Evolutionary conservation across 2,888 invertebrate genomes (phyloP), one percentile per base, ranked within the genome.

Genomic region (Aradus depressus): DNA sequence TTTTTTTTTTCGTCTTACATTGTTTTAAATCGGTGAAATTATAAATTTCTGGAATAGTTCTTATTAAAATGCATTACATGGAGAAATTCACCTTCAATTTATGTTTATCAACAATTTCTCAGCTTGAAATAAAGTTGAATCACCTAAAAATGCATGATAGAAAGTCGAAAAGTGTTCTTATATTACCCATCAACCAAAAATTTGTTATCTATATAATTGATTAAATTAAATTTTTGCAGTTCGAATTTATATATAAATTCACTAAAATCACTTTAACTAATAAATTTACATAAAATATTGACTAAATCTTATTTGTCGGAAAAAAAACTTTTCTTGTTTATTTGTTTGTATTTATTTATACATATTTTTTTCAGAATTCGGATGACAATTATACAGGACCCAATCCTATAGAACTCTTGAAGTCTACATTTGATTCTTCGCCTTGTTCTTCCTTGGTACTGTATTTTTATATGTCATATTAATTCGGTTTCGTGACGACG

Each of bases 371-470:
- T 14, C 67, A 71, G 57, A 72, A 73, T 44, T 64, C 68, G 10
- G 71, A 70, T n/a, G 76, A 77, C 44, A 72, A 75, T 10, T 82
- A 85, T 63, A 73, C 72, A 44, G 88, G 86, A 2, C 80, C 82
- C 41, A 81, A 81, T 57, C 85, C 91, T 0, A 69, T 90, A 39
- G 81, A 85, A 61, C 69, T 92, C 16, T 67, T 95, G 41, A 73
- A 79, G 53, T 81, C 84, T 0, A 68, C 92, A 51, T 88, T 93
- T 65, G 70, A 73, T 2, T 81, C 84, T 61, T 79, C 81, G 59
- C 77, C 81, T 43, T 95, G 93, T 64, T 88, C 90, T 0, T 90
- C 86, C 63, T 75, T 88, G 57, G 73, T 73, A 65, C 60, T 59
- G 59, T 23, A 50, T 32, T 14, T 39, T 41, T 16, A 28, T 43